Evolutionary conservation across 37 sponge, comb jelly and placozoan species (phyloP).

Genomic region (Corticium candelabrum): DNA sequence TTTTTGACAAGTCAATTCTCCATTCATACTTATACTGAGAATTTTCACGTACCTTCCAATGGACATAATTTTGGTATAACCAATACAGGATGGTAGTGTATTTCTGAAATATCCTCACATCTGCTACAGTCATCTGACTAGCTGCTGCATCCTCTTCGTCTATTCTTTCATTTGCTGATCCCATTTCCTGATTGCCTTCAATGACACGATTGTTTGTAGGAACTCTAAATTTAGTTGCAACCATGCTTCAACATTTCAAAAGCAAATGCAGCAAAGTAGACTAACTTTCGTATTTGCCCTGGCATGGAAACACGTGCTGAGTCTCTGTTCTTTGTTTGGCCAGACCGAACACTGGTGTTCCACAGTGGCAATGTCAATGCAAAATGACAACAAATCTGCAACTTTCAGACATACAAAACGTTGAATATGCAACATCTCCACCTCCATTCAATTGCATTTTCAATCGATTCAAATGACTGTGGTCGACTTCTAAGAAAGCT

Average conservation of each 20-base stretch:
- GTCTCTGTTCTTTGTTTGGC: slow-evolving; percentile 52
- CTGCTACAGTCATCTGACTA: background rate
- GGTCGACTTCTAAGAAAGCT: slow-evolving; percentile 60
- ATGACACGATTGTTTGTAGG: background rate
- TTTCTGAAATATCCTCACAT: background rate
- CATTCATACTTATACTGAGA: too few relatives aligned
- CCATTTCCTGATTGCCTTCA: background rate
- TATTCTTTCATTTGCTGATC: background rate
- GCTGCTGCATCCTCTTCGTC: background rate
- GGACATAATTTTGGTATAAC: too few relatives aligned
- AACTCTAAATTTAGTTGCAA: background rate
- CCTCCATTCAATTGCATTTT: slow-evolving; percentile 90
- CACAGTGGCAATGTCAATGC: too few relatives aligned
- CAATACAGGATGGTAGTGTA: background rate
- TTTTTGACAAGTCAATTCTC: slow-evolving; percentile 69
- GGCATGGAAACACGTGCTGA: slow-evolving; percentile 83
- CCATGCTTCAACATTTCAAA: background rate
- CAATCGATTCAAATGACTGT: slow-evolving; percentile 37
- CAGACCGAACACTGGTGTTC: slow-evolving; percentile 77
- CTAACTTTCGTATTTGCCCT: slow-evolving; percentile 13
- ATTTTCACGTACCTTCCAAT: too few relatives aligned
- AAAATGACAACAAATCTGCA: background rate
- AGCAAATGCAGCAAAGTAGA: background rate
- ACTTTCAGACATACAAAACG: background rate
- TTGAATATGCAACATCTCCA: background rate